Base-by-base conservation (phyloP, 2,888 invertebrate genomes). In the Chymomyza caudatula region DNA sequence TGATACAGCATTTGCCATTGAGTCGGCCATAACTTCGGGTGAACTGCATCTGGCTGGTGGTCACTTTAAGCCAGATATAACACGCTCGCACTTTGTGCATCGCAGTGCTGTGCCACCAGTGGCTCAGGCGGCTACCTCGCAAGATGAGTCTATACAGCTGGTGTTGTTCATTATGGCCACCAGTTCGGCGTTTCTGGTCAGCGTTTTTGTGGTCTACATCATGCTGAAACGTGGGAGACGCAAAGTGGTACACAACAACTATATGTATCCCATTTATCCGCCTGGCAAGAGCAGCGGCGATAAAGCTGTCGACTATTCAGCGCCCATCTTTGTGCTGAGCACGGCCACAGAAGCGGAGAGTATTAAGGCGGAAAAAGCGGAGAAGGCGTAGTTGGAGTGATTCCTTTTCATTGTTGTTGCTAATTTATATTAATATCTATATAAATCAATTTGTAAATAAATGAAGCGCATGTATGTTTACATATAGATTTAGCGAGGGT, bases 101-200 rank as follows among this genome's bases (percentile, higher is more conserved):
- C 92, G 85, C 42, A 86, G 83, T 29, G 73, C 78, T 2, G 67
- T 57, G 19, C 65, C 78, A 0, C 85, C 89, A 0, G 68, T 83
- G 5, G 86, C 89, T 0, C 86, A 89, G 57, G 86, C 88, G 0
- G 79, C 85, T n/a, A 84, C 84, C 1, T 77, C 88, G 1, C 73
- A 94, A 0, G 89, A 90, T 55, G 89, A 87, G 23, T 89, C 90
- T 37, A 95, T 95, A 85, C 95, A 95, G 87, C 94, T 95, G 11
- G 95, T 95, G 49, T 92, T 95, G 19, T 94, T 96, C 77, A 94
- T 95, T 15, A 91, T 95, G 60, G 95, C 94, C 22, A 95, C 95
- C 0, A 94, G 94, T 5, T 95, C 95, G 3, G 95, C 95, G 0
- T 95, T 96, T 85, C 92, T 96, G 63, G 95, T 96, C 87, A 95